Base-by-base conservation (phyloP, 1,140 invertebrate genomes). In the Telenomus remus region DNA sequence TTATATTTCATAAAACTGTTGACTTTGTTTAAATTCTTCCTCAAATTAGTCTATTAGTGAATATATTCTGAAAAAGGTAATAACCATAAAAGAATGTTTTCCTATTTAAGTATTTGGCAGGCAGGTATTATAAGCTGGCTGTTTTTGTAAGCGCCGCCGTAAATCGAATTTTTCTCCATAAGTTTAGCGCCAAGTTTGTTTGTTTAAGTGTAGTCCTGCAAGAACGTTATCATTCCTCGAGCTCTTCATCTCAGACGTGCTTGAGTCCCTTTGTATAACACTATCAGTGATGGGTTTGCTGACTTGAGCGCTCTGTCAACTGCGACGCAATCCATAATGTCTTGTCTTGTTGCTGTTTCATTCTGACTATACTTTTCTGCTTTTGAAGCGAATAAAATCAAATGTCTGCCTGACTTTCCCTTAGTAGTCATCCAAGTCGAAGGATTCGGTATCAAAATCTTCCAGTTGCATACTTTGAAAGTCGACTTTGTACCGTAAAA, bases 401-500 rank as follows among this genome's bases (percentile, higher is more conserved):
- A 61, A 37, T 56, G 53, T 56, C 39, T 65, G 9, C n/a, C 2
- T 9, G n/a, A 11, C 63, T 43, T 60, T 57, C n/a, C n/a, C 89
- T 92, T 94, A 97, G 89, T 98, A 98, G 87, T 98, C 96, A 85
- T 98, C 96, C 85, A 97, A 90, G 89, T 98, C 96, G 88, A 94
- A 95, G 78, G 95, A 94, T 82, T 95, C 94, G 65, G 91, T 90
- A 78, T 95, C 94, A 81, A 93, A 90, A 53, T 97, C 95, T 80
- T 97, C 94, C 80, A 95, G 90, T 86, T 99, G 97, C 91, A 99
- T 93, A 85, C 94, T 95, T 86, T 98, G 97, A 92, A 99, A 97
- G 90, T 99, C 98, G 78, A 99, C 97, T 90, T 98, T 97, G 91
- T 99, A 99, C 74, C 98, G 95, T 79, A 99, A 92, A 81, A 99